Conservation (phyloP, 2,888 invertebrate species). For the Heliothis peltigera region DNA sequence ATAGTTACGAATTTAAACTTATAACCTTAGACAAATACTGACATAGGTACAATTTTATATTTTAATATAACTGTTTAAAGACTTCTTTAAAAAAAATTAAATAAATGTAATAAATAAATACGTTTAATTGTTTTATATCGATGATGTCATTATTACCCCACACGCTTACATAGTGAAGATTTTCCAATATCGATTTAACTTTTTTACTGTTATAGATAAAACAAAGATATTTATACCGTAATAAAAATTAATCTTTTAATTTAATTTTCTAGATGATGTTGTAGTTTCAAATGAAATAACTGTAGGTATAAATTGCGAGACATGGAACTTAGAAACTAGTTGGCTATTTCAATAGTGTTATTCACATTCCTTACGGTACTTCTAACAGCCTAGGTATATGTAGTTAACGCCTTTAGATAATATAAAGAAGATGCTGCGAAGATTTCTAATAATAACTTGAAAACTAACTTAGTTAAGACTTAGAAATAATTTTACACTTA, state of each 20-base stretch:
- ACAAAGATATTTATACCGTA: background rate
- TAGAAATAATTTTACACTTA: conserved; percentile 15
- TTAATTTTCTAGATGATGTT: background rate
- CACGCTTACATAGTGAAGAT: background rate
- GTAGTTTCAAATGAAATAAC: conserved; percentile 27
- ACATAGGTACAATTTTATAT: no score
- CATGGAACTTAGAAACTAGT: conserved; percentile 20
- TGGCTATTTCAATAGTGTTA: conserved; percentile 25
- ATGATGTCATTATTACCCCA: background rate
- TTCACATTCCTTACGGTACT: conserved; percentile 42
- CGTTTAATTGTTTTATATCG: background rate
- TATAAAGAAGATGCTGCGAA: conserved; percentile 28
- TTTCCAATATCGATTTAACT: no score
- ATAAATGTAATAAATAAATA: background rate
- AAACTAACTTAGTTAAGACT: conserved; percentile 15
- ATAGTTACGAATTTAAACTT: no score
- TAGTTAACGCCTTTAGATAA: conserved; percentile 27
- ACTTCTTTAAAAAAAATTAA: background rate
- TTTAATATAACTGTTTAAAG: no score
- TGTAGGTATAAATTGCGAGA: conserved; percentile 21
- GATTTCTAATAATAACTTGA: conserved; percentile 17
- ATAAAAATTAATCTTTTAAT: background rate
- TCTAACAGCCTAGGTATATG: conserved; percentile 9
- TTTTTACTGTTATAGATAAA: background rate
- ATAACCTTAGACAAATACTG: no score